Evolutionary conservation across 2,888 invertebrate species (phyloP).

Genomic region (Salticus scenicus): DNA sequence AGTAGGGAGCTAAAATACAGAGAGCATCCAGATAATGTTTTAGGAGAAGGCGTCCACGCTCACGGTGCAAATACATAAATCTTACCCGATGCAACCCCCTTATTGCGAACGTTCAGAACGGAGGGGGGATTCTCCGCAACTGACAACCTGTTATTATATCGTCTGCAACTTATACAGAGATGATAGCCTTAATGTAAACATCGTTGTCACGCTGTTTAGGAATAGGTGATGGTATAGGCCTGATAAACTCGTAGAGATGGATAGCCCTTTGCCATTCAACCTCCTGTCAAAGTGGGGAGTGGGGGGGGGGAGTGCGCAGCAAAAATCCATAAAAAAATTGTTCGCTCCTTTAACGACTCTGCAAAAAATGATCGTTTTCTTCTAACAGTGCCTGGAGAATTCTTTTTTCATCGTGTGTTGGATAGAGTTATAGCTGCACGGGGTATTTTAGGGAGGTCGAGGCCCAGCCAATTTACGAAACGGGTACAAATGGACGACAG

Average conservation of each 20-base stretch:
- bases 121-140: constrained; percentile 42
- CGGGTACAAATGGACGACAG: no score
- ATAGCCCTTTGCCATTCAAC: background rate
- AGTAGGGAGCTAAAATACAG: background rate
- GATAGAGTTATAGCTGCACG: no score
- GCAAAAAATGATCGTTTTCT: no score
- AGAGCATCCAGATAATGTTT: constrained; percentile 65
- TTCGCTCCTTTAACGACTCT: no score
- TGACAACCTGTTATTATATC: constrained; percentile 67
- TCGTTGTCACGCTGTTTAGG: constrained; percentile 65
- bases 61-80: constrained; percentile 61
- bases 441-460: no score
- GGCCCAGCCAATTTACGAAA: no score
- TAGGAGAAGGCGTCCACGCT: constrained; percentile 50
- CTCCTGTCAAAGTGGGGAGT: constrained; percentile 8
- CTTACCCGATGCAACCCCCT: constrained; percentile 26
- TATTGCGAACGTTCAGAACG: background rate
- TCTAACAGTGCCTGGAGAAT: no score
- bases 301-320: no score
- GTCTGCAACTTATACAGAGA: constrained; percentile 33
- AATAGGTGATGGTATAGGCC: constrained; percentile 49
- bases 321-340: no score
- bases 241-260: constrained; percentile 66
- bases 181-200: constrained; percentile 62
- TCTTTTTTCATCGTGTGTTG: no score